Conservation (phyloP, 2,113 vertebrate species). For the Montifringilla adamsi region DNA sequence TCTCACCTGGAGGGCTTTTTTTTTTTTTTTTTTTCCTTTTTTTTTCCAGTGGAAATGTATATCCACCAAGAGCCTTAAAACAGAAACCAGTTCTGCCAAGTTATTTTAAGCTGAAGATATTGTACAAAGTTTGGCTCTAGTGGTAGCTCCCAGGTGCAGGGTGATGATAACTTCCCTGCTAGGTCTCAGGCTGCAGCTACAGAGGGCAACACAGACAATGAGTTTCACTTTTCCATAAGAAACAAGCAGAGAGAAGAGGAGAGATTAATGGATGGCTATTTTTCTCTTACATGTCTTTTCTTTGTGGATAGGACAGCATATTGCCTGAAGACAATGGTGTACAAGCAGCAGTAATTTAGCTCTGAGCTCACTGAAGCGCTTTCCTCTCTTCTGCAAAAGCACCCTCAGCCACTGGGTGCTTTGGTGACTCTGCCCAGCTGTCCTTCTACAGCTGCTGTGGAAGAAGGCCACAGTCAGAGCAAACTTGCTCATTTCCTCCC, state of each 20-base stretch:
- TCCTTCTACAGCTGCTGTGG: not conserved
- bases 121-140: not conserved
- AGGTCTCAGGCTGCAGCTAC: not conserved
- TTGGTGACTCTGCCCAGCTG: not conserved
- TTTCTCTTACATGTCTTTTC: not conserved
- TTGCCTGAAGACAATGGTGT: not conserved
- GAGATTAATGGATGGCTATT: not conserved
- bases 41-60: not conserved
- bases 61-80: not conserved
- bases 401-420: not conserved
- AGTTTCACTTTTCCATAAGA: not conserved
- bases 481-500: not conserved
- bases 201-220: accelerated
- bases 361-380: not conserved
- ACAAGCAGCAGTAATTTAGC: not conserved
- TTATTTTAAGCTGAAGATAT: not conserved
- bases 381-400: not conserved
- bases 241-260: not conserved
- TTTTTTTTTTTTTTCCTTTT: not conserved
- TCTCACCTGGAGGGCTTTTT: not conserved
- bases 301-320: not conserved
- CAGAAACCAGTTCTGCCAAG: not conserved
- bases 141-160: not conserved
- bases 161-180: not conserved
- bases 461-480: not conserved